Conservation (phyloP, 1,140 invertebrate genomes). For the Schmidtea mediterranea region DNA sequence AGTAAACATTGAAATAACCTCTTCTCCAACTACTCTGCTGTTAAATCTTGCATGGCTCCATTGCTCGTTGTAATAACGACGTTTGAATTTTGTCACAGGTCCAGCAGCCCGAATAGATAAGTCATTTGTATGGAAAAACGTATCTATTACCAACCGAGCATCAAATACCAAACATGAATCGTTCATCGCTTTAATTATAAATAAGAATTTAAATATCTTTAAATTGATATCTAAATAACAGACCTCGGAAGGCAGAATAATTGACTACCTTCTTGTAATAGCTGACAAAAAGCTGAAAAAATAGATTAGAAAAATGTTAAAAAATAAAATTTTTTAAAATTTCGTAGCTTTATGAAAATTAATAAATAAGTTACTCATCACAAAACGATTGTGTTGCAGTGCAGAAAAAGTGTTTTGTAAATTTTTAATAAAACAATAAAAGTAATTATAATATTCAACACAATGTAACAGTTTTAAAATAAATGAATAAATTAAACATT, state of each 20-base stretch:
- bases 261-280: constrained; percentile 20
- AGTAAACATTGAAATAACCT: constrained; percentile 8
- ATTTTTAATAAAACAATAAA: not conserved
- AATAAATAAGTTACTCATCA: too few species aligned
- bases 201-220: constrained; percentile 3
- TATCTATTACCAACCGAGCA: constrained; percentile 39
- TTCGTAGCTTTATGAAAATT: too few species aligned
- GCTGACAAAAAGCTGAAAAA: constrained; percentile 17
- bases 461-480: not conserved
- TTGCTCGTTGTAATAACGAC: constrained; percentile 23
- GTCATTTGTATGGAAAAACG: constrained; percentile 40
- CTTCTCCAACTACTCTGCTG: constrained; percentile 24
- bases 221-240: constrained; percentile 1
- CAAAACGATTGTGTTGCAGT: too few species aligned
- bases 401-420: too few species aligned
- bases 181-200: constrained; percentile 33
- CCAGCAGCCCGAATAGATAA: constrained; percentile 39
- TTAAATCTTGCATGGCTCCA: constrained; percentile 27
- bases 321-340: not conserved
- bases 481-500: too few species aligned
- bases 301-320: not conserved
- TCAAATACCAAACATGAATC: constrained; percentile 41
- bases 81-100: constrained; percentile 31
- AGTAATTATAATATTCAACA: not conserved
- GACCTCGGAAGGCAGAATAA: constrained; percentile 20